These are phyloP conservation scores for Gymnocypris eckloni DNA, from an alignment of 2,797 vertebrate genomes.

Conservation along the genomic window DNA sequence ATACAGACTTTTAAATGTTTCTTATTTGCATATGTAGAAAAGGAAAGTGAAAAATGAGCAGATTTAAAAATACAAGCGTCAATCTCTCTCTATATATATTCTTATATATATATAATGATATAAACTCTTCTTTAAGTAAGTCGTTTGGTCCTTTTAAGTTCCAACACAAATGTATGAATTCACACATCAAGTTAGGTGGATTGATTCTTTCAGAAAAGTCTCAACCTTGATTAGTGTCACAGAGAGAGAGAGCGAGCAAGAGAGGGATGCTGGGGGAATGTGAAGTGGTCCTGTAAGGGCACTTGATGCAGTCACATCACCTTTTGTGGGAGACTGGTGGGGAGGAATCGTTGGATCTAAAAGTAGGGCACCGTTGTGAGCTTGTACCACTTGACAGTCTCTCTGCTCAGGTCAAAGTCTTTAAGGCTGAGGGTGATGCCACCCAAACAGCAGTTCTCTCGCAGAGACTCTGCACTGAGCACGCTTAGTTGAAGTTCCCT, in stretches of 20 bases:
- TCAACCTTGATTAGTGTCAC: slow-evolving; percentile 70
- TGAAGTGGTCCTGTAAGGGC: slow-evolving; percentile 42
- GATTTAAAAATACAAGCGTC: slow-evolving; percentile 72
- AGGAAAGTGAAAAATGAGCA: slow-evolving; percentile 69
- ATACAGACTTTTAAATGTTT: slow-evolving; percentile 60
- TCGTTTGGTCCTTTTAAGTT: slow-evolving; percentile 82
- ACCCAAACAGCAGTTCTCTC: slow-evolving; percentile 96
- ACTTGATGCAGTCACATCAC: slow-evolving; percentile 25
- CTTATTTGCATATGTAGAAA: slow-evolving; percentile 66
- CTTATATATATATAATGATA: slow-evolving; percentile 58
- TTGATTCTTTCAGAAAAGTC: slow-evolving; percentile 67
- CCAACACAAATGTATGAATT: slow-evolving; percentile 73
- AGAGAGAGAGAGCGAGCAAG: slow-evolving; percentile 35
- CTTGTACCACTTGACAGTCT: slow-evolving; percentile 97
- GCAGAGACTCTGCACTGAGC: slow-evolving; percentile 94
- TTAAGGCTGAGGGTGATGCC: slow-evolving; percentile 93
- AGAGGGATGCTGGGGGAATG: slow-evolving; percentile 13
- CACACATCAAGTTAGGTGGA: slow-evolving; percentile 66
- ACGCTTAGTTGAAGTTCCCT: slow-evolving; percentile 94
- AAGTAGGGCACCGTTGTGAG: slow-evolving; percentile 88
- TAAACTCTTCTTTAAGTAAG: slow-evolving; percentile 75
- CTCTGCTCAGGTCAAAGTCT: slow-evolving; percentile 96
- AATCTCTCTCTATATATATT: slow-evolving; percentile 63
- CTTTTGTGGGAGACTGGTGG: background rate
- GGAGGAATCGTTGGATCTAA: slow-evolving; percentile 66